These are phyloP conservation scores for Chaetogeoica ovagalla DNA, from an alignment of 2,888 invertebrate genomes.

Conservation along the genomic window DNA sequence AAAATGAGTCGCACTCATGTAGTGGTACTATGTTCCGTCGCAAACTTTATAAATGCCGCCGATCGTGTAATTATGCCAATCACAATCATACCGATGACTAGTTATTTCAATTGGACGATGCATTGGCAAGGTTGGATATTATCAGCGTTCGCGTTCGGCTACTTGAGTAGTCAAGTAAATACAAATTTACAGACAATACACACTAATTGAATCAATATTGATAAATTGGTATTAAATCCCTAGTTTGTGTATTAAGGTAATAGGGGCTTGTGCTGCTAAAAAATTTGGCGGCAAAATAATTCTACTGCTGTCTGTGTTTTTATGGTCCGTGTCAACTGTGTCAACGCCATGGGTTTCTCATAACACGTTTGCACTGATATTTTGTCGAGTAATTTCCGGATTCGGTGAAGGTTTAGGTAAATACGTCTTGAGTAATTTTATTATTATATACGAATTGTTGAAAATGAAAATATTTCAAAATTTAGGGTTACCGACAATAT, in stretches of 20 bases:
- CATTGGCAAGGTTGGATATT: conserved; percentile 75
- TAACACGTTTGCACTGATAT: conserved; percentile 67
- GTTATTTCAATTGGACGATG: conserved; percentile 71
- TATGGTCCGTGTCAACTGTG: conserved; percentile 75
- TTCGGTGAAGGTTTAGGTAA: conserved; percentile 75
- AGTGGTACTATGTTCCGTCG: conserved; percentile 71
- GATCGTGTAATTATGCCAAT: conserved; percentile 79
- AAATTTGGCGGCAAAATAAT: conserved; percentile 72
- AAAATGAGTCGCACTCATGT: conserved; percentile 60
- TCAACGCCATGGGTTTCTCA: conserved; percentile 72
- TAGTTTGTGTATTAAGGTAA: conserved; percentile 60
- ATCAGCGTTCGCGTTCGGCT: conserved; percentile 76
- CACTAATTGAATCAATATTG: neutral
- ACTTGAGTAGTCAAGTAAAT: conserved; percentile 73
- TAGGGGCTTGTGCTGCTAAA: conserved; percentile 71
- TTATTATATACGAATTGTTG: neutral
- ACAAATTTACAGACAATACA: conserved; percentile 12
- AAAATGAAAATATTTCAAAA: neutral
- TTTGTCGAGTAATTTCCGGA: conserved; percentile 70
- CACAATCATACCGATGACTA: conserved; percentile 74
- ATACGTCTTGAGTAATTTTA: conserved; percentile 5
- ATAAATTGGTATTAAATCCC: conserved; percentile 6
- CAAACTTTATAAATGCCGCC: conserved; percentile 77
- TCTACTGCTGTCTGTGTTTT: conserved; percentile 68
- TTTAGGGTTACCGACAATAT: conserved; percentile 73